Base-by-base conservation (phyloP, 2,888 invertebrate genomes). In the Gerosis bhagava region DNA sequence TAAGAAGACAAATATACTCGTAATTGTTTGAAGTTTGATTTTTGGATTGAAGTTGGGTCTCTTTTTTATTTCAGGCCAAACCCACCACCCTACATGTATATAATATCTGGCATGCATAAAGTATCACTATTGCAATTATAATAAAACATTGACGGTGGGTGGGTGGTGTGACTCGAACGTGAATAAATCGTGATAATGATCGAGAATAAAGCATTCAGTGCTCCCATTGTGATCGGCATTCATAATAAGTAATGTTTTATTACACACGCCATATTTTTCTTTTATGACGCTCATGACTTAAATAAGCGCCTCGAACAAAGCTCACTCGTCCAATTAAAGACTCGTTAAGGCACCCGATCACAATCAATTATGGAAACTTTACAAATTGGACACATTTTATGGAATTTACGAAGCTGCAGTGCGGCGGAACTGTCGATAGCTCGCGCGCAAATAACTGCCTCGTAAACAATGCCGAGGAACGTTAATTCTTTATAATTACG, bases 341-440 rank as follows among this genome's bases (percentile, higher is more conserved):
- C 22, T 36, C 43, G 26, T 16, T 21, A 44, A 44, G 43, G 15
- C 21, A 11, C 21, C 6, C 22, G 16, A 15, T 29, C 29, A 16
- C 22, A 12, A 36, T 36, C 44, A 36, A 44, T 44, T 28, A 44
- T 15, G 16, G 24, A 17, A 36, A 44, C 35, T 35, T 28, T 36
- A 43, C 26, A 43, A 43, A 35, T 35, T 21, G 19, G 35, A 43
- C 35, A 43, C 28, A 36, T n/a, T 44, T 44, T 28, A 36, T 29
- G 44, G 35, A 28, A 44, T 43, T 35, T 35, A 44, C 36, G 44
- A 3, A 10, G 3, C 28, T 29, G 44, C 35, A 44, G 16, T 44
- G 35, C 43, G 35, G 21, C 22, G 6, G 16, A 16, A 13, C 19
- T 3, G 29, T 22, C 15, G 24, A 35, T 35, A 15, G 5, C 24